Conservation (phyloP, 2,113 vertebrate species). For the Meriones unguiculatus region DNA sequence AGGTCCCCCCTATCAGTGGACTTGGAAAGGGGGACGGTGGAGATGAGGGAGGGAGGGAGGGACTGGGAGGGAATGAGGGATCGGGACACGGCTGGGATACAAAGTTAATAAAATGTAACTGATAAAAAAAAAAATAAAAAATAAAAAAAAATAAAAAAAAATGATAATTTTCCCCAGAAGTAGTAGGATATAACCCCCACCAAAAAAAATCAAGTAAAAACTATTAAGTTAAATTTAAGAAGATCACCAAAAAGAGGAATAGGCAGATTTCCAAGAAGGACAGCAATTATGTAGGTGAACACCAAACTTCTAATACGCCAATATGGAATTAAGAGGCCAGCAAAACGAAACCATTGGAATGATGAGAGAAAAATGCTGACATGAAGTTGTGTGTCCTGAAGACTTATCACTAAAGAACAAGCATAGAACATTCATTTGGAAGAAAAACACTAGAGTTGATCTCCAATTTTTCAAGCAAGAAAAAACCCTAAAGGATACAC, state of each 20-base stretch:
- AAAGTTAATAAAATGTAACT: too few species aligned
- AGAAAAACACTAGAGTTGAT: not conserved
- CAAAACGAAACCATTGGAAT: conserved; percentile 18
- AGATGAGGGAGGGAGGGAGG: too few species aligned
- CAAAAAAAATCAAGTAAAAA: not conserved
- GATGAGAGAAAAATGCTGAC: not conserved
- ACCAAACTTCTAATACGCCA: not conserved
- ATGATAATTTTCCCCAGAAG: not conserved
- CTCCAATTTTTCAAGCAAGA: not conserved
- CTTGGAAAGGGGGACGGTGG: too few species aligned
- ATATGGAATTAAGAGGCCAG: not conserved
- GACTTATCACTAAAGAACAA: conserved; percentile 15
- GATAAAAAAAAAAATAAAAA: too few species aligned
- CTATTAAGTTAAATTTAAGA: not conserved
- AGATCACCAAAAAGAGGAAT: not conserved
- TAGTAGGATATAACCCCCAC: not conserved
- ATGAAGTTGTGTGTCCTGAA: not conserved
- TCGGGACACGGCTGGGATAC: too few species aligned
- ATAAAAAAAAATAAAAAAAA: conserved; percentile 8
- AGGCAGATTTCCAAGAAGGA: not conserved
- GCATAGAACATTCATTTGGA: not conserved
- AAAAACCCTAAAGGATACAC: not conserved
- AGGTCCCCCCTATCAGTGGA: too few species aligned
- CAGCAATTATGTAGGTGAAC: not conserved
- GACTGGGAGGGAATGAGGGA: too few species aligned